Conservation (phyloP, 2,888 invertebrate genomes). For the Plagodis dolabraria region DNA sequence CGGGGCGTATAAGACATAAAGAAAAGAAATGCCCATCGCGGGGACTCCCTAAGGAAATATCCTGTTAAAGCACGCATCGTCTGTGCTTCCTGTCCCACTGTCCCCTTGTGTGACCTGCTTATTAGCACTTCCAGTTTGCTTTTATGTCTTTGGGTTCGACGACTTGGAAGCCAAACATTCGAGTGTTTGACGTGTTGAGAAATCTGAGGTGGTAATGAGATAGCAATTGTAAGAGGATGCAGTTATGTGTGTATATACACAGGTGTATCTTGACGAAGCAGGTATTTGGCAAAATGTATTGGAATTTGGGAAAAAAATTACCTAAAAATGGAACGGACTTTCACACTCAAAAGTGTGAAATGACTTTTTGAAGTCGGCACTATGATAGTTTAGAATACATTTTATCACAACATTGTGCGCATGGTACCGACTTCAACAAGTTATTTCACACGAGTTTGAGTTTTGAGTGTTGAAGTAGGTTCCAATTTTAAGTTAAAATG, state of each 20-base stretch:
- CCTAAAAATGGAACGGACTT: no score
- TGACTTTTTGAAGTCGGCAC: no score
- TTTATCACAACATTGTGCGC: no score
- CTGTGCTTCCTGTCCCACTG: slow-evolving; percentile 70
- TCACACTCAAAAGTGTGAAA: no score
- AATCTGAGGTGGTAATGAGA: slow-evolving; percentile 17
- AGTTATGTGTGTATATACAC: neutral
- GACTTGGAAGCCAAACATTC: slow-evolving; percentile 20
- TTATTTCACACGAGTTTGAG: no score
- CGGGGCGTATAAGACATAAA: slow-evolving; percentile 47
- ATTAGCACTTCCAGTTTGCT: slow-evolving; percentile 57
- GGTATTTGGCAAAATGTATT: neutral
- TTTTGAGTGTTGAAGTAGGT: no score
- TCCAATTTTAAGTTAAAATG: no score
- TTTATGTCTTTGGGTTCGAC: slow-evolving; percentile 46
- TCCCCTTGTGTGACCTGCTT: slow-evolving; percentile 62
- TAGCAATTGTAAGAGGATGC: neutral
- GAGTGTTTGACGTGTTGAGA: slow-evolving; percentile 7
- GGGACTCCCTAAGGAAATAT: slow-evolving; percentile 71
- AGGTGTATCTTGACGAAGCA: neutral
- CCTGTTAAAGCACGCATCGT: slow-evolving; percentile 76
- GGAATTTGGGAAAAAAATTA: no score
- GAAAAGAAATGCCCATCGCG: slow-evolving; percentile 52
- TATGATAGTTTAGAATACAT: no score
- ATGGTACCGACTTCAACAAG: no score